These are phyloP conservation scores for Eulemur albifrons DNA, from an alignment of 2,797 vertebrate species.

Conservation along the genomic window DNA sequence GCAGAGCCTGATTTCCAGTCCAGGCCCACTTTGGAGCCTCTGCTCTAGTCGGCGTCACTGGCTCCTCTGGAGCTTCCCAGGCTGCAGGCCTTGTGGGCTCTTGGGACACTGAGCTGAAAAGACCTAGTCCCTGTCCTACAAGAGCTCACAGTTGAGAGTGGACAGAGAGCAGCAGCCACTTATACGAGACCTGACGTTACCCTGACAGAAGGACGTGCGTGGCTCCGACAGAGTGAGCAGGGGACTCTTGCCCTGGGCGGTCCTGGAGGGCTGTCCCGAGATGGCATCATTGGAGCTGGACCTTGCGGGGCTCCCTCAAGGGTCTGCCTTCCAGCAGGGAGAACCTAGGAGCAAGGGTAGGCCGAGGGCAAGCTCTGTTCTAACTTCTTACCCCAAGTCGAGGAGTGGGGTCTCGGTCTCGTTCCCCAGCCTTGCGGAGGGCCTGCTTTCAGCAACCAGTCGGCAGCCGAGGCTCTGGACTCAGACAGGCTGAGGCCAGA, in stretches of 20 bases:
- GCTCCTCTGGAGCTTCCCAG: fast-evolving
- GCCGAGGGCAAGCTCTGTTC: background rate
- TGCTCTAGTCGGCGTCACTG: fast-evolving
- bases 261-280: background rate
- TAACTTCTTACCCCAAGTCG: background rate
- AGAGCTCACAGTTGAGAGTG: background rate
- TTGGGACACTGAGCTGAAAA: background rate
- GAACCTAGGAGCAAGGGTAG: background rate
- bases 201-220: background rate
- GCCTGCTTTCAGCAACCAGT: background rate
- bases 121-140: background rate
- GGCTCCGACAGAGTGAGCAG: background rate
- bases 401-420: background rate
- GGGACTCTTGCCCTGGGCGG: background rate
- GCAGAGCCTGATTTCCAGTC: background rate
- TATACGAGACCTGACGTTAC: background rate
- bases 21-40: fast-evolving
- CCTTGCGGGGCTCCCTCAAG: background rate
- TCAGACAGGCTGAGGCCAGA: background rate
- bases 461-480: background rate
- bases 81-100: background rate
- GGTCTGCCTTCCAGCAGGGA: background rate
- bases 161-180: background rate
- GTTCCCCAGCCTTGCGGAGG: background rate
- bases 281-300: background rate